Percentiles rank a stretch among this genome's conserved stretches.
These are phyloP conservation scores for Setipinna tenuifilis DNA, from an alignment of 2,797 vertebrate genomes.

Conservation along the genomic window DNA sequence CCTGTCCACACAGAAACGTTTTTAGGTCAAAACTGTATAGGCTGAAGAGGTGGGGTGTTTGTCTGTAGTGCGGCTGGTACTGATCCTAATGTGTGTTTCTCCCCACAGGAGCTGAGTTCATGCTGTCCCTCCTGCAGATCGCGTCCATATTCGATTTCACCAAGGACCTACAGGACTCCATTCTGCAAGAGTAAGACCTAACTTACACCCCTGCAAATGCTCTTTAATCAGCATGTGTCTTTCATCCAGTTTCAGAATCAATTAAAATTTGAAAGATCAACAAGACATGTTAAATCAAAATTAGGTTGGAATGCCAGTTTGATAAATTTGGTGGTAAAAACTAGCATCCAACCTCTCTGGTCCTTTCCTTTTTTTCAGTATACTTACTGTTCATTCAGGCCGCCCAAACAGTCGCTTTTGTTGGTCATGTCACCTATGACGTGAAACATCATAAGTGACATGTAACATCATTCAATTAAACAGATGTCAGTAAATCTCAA, in stretches of 20 bases:
- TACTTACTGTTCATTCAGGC: too few species aligned
- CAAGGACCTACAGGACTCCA: conserved; percentile 85
- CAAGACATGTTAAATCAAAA: background rate
- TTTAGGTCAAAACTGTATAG: too few species aligned
- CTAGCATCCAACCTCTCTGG: too few species aligned
- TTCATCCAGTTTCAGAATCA: background rate
- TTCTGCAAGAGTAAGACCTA: conserved; percentile 85
- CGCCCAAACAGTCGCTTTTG: too few species aligned
- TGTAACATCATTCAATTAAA: too few species aligned
- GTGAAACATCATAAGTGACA: too few species aligned
- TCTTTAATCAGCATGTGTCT: background rate
- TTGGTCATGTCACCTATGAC: too few species aligned
- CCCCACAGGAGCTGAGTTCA: conserved; percentile 80
- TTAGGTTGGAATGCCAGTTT: background rate
- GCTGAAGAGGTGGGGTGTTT: too few species aligned
- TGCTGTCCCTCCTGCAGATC: conserved; percentile 84
- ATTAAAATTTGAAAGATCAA: too few species aligned
- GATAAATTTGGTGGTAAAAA: background rate
- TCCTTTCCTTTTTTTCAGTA: too few species aligned
- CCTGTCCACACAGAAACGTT: too few species aligned
- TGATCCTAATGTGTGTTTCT: background rate
- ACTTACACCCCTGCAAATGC: background rate
- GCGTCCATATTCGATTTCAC: conserved; percentile 91
- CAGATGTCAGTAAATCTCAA: too few species aligned
- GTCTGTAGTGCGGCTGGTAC: background rate